Evolutionary conservation across 35 echinoderm and acorn worm species (phyloP).

Genomic region (Ptychodera flava): DNA sequence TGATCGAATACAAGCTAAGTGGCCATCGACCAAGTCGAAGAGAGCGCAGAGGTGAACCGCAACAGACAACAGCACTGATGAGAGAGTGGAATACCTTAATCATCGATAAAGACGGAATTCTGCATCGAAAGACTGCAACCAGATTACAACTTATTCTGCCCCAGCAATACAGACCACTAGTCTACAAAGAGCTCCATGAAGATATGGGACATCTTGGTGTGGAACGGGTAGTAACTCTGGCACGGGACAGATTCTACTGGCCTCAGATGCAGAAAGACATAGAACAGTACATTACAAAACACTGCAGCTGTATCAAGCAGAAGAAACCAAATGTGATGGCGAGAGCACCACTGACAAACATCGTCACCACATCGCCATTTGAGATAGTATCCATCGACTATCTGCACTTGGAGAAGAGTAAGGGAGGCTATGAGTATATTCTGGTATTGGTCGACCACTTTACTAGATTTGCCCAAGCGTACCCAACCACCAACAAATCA

Average conservation of each 20-base stretch:
- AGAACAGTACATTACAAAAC: constrained; percentile 22
- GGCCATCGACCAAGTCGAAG: too few species aligned
- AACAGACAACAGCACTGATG: too few species aligned
- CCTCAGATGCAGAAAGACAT: constrained; percentile 43
- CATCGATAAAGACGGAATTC: too few species aligned
- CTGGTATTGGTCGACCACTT: constrained; percentile 61
- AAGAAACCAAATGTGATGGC: constrained; percentile 33
- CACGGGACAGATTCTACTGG: constrained; percentile 61
- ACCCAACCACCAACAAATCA: constrained; percentile 34
- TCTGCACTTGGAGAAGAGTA: constrained; percentile 46
- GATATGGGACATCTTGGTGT: constrained; percentile 52
- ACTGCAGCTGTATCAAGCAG: constrained; percentile 36
- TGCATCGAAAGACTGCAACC: too few species aligned
- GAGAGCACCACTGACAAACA: constrained; percentile 40
- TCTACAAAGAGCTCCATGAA: constrained; percentile 32
- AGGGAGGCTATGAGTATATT: constrained; percentile 47
- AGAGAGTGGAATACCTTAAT: too few species aligned
- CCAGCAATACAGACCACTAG: not conserved
- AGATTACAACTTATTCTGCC: constrained; percentile 59
- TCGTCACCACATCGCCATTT: constrained; percentile 25
- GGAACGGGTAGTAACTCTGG: constrained; percentile 33
- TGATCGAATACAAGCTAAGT: too few species aligned
- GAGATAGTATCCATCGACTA: constrained; percentile 67
- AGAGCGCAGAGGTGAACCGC: too few species aligned
- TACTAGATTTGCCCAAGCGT: constrained; percentile 51